Evolutionary conservation across 2,113 vertebrate species (phyloP), one percentile per base, ranked within the genome.

Genomic region (Malurus elegans): DNA sequence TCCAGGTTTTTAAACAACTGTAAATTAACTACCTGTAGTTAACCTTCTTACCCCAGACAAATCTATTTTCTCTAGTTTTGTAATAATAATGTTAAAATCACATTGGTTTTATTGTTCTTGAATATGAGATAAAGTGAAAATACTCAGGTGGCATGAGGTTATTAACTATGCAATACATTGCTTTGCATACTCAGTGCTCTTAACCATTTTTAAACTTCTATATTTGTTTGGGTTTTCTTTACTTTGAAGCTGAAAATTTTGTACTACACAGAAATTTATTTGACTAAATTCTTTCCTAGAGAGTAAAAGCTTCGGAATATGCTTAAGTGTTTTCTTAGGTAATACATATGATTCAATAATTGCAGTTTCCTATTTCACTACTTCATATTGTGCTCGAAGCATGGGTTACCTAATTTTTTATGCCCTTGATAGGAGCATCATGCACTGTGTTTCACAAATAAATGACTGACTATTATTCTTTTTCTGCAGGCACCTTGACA

Each of bases 401-500:
- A 32, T 58, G 19, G 26, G 36, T 90, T 82, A n/a, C 1, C 5
- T 72, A 2, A 47, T 56, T 91, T 87, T 54, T 40, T 62, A 26
- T 83, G 36, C 4, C 18, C 51, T 12, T 57, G 25, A 20, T 60
- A 64, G 54, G 9, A 65, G 14, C 42, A 50, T 82, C 61, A 16
- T 42, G n/a, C 24, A 29, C 18, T 40, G 25, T 82, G 8, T 79
- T 89, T 93, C 61, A 75, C 31, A 38, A 1, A 34, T 32, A 83
- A 88, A 53, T 83, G 24, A 70, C 58, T 79, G 78, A 48, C 53
- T 60, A 61, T 82, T 94, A 69, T 87, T 92, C 50, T 92, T 93
- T 66, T 88, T 88, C 94, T 93, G 60, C 75, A 96, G 93, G 48
- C 8, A 0, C 73, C 62, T 92, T 75, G 71, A 61, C 83, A 94